phyloP scores from a whole-genome alignment of 1,140 invertebrate species.

The Harlomillsia oculata region DNA sequence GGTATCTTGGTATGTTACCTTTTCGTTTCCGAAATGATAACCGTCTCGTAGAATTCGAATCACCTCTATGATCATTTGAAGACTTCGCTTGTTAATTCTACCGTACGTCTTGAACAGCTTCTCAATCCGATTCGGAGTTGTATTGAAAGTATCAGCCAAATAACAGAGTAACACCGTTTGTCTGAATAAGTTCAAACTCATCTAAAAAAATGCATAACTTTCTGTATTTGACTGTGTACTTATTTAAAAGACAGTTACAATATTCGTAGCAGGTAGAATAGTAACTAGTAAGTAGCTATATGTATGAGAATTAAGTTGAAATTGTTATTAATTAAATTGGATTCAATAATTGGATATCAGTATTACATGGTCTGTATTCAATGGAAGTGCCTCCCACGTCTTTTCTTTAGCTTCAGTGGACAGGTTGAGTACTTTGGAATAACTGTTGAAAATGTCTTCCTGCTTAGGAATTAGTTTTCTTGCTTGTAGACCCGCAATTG shows the following conservation, averaged over 20 bases:
- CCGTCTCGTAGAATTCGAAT: no score
- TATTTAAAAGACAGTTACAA: no score
- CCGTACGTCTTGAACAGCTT: background rate
- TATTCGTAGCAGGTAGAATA: no score
- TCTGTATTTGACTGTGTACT: no score
- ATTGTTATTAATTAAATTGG: no score
- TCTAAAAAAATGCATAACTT: background rate
- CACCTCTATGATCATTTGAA: no score
- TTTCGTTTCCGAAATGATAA: no score
- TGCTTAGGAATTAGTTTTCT: background rate
- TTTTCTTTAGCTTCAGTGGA: background rate
- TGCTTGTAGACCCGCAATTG: background rate
- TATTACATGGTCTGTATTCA: background rate
- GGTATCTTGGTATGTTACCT: no score
- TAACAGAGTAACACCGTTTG: background rate
- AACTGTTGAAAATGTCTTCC: background rate
- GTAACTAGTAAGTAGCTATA: no score
- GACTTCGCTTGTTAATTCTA: background rate
- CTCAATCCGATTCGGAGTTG: background rate
- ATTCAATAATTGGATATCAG: background rate
- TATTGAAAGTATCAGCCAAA: background rate
- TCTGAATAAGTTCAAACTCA: background rate
- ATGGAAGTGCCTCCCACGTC: background rate
- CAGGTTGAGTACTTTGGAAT: conserved; percentile 7
- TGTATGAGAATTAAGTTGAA: background rate